phyloP scores from a whole-genome alignment of 2,888 invertebrate genomes.

The Nephrotoma guestfalica region DNA sequence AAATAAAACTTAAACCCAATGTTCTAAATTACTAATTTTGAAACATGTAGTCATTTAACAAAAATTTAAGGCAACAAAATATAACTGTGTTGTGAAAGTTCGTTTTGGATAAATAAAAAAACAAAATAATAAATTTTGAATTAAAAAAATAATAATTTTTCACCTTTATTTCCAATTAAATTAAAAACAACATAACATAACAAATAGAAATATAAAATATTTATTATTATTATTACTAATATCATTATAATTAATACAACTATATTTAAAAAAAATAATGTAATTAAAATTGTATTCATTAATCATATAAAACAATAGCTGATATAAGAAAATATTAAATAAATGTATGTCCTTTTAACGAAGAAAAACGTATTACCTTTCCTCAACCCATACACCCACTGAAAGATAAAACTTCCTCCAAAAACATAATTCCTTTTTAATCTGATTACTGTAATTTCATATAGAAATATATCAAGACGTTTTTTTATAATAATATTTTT shows the following conservation, averaged over 20 bases:
- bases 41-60: neutral
- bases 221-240: neutral
- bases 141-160: neutral
- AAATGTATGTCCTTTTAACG: neutral
- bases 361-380: neutral
- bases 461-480: neutral
- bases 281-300: neutral
- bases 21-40: neutral
- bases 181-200: neutral
- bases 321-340: neutral
- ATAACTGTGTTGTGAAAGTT: neutral
- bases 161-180: neutral
- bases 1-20: neutral
- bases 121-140: neutral
- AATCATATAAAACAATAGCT: slow-evolving; percentile 2
- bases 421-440: neutral
- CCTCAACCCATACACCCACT: neutral
- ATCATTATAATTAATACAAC: neutral
- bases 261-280: neutral
- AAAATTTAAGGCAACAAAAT: neutral
- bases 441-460: neutral
- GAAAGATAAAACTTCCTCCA: neutral
- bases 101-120: neutral
- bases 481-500: neutral
- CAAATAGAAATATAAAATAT: slow-evolving; percentile 1